These are phyloP conservation scores for Anthopleura sola DNA, from an alignment of 64 coral and sea anemone species.

Conservation along the genomic window DNA sequence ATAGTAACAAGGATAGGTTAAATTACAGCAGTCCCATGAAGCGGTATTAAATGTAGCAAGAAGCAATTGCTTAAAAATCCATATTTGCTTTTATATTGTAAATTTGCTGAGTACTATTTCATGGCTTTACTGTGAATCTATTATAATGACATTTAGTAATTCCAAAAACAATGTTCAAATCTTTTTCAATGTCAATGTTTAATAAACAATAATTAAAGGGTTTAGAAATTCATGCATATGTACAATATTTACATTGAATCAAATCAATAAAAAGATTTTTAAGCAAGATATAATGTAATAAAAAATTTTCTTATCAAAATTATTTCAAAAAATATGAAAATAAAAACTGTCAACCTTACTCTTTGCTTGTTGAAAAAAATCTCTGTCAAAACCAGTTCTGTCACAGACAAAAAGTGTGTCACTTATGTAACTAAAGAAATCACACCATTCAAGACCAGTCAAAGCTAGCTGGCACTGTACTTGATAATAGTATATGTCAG, in stretches of 20 bases:
- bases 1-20: background rate
- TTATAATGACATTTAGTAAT: background rate
- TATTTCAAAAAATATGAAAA: constrained; percentile 48
- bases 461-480: constrained; percentile 51
- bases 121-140: constrained; percentile 9
- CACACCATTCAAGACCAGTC: constrained; percentile 53
- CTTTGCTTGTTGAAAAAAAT: constrained; percentile 36
- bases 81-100: background rate
- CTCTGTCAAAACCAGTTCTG: constrained; percentile 38
- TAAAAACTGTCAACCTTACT: constrained; percentile 44
- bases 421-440: constrained; percentile 59
- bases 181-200: background rate
- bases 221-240: background rate
- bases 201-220: no score
- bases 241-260: no score
- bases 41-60: background rate
- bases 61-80: background rate
- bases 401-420: constrained; percentile 35
- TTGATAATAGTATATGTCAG: constrained; percentile 44
- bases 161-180: background rate
- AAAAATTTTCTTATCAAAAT: no score
- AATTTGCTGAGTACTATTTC: background rate
- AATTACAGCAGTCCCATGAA: background rate
- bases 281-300: no score
- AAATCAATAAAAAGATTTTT: no score